A percentile compares a stretch with the other conserved stretches of the same genome.
These are phyloP conservation scores for Pseudochirops corinnae DNA, from an alignment of 2,797 vertebrate genomes.

Conservation along the genomic window DNA sequence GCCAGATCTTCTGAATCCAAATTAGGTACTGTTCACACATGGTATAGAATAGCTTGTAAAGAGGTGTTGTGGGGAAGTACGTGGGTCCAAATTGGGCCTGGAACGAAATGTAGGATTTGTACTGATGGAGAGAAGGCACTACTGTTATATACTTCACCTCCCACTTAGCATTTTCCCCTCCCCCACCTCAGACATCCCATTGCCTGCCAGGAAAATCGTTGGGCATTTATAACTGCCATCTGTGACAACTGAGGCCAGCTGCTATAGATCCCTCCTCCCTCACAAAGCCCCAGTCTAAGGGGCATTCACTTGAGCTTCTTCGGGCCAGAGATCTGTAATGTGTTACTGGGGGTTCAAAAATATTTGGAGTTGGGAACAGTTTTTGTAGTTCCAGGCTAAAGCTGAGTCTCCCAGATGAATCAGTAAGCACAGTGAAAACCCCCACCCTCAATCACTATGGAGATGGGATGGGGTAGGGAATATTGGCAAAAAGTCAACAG, in stretches of 20 bases:
- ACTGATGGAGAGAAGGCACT: neutral
- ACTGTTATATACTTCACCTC: neutral
- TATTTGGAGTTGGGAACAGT: neutral
- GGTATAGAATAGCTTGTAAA: neutral
- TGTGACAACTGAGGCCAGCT: constrained; percentile 1
- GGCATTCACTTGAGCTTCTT: neutral
- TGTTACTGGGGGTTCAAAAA: neutral
- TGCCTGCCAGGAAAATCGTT: neutral
- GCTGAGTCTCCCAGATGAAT: neutral
- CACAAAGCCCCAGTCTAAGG: neutral
- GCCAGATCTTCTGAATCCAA: neutral
- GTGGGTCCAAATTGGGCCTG: neutral
- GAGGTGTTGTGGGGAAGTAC: neutral
- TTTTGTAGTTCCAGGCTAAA: neutral
- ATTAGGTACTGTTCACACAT: neutral
- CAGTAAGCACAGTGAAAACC: neutral
- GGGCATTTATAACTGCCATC: neutral
- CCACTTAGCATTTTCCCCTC: neutral
- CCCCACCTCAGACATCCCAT: neutral
- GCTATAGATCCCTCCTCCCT: neutral
- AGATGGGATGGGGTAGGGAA: neutral
- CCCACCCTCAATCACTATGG: neutral
- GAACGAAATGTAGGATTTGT: neutral
- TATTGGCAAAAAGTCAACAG: neutral
- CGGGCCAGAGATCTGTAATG: neutral